Base-by-base conservation (phyloP, 2,797 vertebrate species). In the Falco concolor region DNA sequence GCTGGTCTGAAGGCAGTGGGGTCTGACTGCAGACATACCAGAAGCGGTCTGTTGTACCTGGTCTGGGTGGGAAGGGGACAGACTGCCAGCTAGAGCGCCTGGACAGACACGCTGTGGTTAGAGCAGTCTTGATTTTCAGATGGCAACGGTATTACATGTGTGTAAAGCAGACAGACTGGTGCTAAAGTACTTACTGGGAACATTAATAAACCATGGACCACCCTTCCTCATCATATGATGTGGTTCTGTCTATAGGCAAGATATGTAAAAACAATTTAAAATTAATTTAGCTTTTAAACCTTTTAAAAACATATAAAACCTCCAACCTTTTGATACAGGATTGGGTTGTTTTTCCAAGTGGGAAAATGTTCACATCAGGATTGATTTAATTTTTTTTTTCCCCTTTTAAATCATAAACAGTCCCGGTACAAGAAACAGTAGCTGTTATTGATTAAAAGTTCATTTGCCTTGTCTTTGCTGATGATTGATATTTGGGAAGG, bases 371-470 rank as follows among this genome's bases (percentile, higher is more conserved):
- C 97, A 98, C 98, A 98, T 98, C 97, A 97, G 98, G 97, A 97
- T 97, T 95, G 96, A 97, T 97, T 98, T 98, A 98, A 96, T 21
- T 95, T 96, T 97, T 92, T 90, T 90, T 93, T 93, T 32, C 47
- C 82, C 69, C 32, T 96, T 97, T 97, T 97, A 98, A 98, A 98
- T 98, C 96, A 98, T 98, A 98, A 98, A 97, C 98, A 98, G 96
- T 95, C 95, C 94, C 20, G 2, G 96, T 97, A 98, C 98, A 98
- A 98, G 98, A 97, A 98, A 98, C 97, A 96, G 97, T 98, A 98
- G 98, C 98, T 98, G 98, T 98, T 98, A 97, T 97, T 98, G 97
- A 98, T 98, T 98, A 98, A 98, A 98, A 98, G 96, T 98, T 97
- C 97, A 97, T 97, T 98, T 98, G 95, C 97, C 92, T 95, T 95